These are phyloP conservation scores for Ceraclea dissimilis DNA, from an alignment of 2,888 invertebrate genomes.

Conservation along the genomic window DNA sequence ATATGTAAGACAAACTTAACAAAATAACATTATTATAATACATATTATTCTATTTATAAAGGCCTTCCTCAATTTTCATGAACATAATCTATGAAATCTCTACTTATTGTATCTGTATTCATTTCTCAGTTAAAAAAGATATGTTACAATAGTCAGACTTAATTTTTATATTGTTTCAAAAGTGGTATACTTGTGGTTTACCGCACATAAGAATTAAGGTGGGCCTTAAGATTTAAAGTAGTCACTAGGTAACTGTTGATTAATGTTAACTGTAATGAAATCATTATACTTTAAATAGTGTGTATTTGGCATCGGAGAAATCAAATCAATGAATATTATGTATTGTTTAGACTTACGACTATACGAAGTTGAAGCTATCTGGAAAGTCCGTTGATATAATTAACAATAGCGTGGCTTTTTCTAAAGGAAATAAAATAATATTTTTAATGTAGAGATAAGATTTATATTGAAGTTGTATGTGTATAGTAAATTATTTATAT, in stretches of 20 bases:
- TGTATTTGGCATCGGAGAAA: background rate
- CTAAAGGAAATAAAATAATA: slow-evolving; percentile 1
- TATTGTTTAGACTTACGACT: background rate
- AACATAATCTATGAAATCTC: background rate
- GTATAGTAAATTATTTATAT: slow-evolving; percentile 3
- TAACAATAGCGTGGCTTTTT: slow-evolving; percentile 10
- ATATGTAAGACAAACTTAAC: background rate
- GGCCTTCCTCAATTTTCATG: background rate
- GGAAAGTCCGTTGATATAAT: background rate
- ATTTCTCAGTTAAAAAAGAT: too few relatives aligned
- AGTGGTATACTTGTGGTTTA: too few relatives aligned
- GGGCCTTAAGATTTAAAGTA: slow-evolving; percentile 11
- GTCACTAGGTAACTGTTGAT: slow-evolving; percentile 18
- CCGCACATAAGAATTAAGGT: background rate
- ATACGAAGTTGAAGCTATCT: background rate
- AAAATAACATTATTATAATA: background rate
- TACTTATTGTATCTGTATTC: too few relatives aligned
- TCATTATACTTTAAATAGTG: slow-evolving; percentile 6
- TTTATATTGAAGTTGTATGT: slow-evolving; percentile 2
- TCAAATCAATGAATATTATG: background rate
- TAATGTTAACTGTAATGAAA: slow-evolving; percentile 12
- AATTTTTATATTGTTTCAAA: too few relatives aligned
- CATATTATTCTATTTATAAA: background rate
- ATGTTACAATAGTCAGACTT: too few relatives aligned
- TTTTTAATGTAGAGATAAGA: slow-evolving; percentile 6